Evolutionary conservation across 2,888 invertebrate genomes (phyloP).

Genomic region (Ectobius pallidus): DNA sequence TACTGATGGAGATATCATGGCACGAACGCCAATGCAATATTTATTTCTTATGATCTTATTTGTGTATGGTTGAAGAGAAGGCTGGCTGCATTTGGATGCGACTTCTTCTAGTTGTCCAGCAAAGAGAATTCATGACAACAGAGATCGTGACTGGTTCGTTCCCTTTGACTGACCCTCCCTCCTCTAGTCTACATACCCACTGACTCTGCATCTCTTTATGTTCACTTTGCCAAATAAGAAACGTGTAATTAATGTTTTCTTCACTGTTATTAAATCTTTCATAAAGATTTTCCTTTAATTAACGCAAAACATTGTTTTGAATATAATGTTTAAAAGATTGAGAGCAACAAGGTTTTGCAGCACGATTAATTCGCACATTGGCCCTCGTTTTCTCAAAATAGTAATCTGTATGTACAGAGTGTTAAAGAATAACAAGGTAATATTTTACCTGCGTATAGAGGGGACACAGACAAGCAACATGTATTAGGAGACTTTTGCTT

Average conservation of each 20-base stretch:
- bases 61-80: background rate
- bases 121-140: background rate
- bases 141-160: conserved; percentile 20
- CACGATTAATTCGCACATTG: too few species aligned
- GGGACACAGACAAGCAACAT: too few species aligned
- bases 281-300: too few species aligned
- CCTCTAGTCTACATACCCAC: background rate
- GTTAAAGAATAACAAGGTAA: too few species aligned
- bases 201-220: conserved; percentile 9
- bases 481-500: too few species aligned
- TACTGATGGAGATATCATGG: background rate
- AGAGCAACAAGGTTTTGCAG: too few species aligned
- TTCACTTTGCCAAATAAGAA: background rate
- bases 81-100: conserved; percentile 14
- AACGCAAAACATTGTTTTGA: too few species aligned
- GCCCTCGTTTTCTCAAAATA: too few species aligned
- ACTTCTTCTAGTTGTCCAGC: background rate
- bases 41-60: conserved; percentile 11
- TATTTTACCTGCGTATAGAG: too few species aligned
- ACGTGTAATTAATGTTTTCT: background rate
- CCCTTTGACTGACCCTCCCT: conserved; percentile 11
- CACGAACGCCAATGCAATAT: conserved; percentile 13
- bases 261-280: too few species aligned
- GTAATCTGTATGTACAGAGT: too few species aligned
- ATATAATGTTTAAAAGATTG: too few species aligned